Conservation (phyloP, 2,888 invertebrate species). For the Automeris io region DNA sequence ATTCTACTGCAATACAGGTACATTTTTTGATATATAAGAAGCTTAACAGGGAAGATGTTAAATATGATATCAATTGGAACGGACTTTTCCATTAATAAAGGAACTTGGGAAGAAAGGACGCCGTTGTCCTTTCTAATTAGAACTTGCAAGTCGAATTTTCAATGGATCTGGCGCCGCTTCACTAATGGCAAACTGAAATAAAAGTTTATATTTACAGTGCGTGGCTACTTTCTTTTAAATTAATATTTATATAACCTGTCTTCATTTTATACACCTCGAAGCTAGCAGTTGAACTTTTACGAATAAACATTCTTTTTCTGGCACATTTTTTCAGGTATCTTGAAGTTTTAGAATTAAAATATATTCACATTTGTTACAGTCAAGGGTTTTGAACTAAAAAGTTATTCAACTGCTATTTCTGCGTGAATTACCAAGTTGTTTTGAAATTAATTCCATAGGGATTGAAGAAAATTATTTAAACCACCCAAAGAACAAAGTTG, state of each 20-base stretch:
- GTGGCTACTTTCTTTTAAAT: constrained; percentile 55
- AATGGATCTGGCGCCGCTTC: constrained; percentile 52
- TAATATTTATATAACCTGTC: constrained; percentile 69
- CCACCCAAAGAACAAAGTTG: no score
- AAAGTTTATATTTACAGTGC: constrained; percentile 74
- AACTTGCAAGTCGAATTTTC: constrained; percentile 70
- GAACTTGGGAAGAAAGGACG: constrained; percentile 49
- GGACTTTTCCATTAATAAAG: constrained; percentile 66
- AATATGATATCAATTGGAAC: constrained; percentile 67
- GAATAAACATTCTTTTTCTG: constrained; percentile 42
- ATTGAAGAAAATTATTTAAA: no score
- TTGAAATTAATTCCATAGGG: no score
- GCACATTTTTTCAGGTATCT: constrained; percentile 41
- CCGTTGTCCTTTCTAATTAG: constrained; percentile 68
- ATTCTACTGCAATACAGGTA: constrained; percentile 17
- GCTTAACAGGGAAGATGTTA: constrained; percentile 40
- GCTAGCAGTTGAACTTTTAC: constrained; percentile 49
- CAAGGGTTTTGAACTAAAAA: no score
- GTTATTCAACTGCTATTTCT: no score
- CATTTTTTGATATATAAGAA: constrained; percentile 23
- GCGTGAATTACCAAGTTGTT: no score
- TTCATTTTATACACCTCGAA: constrained; percentile 62
- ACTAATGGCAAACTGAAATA: constrained; percentile 65
- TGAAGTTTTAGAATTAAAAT: no score
- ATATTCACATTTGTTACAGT: no score